Base-by-base conservation (phyloP, 2,888 invertebrate genomes). In the Rotaria magnacalcarata region DNA sequence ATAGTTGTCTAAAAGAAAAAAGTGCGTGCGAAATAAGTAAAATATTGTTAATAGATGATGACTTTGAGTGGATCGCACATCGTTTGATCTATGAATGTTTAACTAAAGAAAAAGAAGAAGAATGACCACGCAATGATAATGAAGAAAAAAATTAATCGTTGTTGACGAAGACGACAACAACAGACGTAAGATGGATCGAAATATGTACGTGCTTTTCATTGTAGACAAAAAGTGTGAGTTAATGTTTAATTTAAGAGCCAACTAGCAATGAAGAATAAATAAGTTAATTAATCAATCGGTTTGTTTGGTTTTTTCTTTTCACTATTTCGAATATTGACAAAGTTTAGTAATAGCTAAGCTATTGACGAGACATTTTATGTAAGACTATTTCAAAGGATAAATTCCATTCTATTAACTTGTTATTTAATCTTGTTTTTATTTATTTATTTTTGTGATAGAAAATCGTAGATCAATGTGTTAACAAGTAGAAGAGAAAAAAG, bases 161-260 rank as follows among this genome's bases (percentile, higher is more conserved):
- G 56, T 5, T 16, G 58, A 58, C 21, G 58, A 58, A 27, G 24
- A 60, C 60, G 34, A 34, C 34, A 34, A 34, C 34, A 11, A 60
- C 60, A 60, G 60, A 60, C 60, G 60, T 60, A 60, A 60, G 60
- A 60, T 60, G 60, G 60, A 60, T 60, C n/a, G 60, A 60, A 7
- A n/a, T n/a, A 14, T 60, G 60, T 60, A n/a, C 60, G 60, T 60
- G 60, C 60, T 60, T 60, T 27, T 60, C 11, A n/a, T 7, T 60
- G 60, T 60, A n/a, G 60, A 60, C 60, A 60, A 56, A 56, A 6
- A n/a, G 60, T n/a, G 60, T n/a, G 8, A 47, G 47, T 47, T 60
- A 1, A 60, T 60, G 60, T 60, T 60, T 60, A 24, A 11, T 8
- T n/a, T 27, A 60, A 60, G 60, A 60, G 10, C 11, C 3, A 16